Base-by-base conservation (phyloP, 2,113 vertebrate species). In the Scolopax mira region DNA sequence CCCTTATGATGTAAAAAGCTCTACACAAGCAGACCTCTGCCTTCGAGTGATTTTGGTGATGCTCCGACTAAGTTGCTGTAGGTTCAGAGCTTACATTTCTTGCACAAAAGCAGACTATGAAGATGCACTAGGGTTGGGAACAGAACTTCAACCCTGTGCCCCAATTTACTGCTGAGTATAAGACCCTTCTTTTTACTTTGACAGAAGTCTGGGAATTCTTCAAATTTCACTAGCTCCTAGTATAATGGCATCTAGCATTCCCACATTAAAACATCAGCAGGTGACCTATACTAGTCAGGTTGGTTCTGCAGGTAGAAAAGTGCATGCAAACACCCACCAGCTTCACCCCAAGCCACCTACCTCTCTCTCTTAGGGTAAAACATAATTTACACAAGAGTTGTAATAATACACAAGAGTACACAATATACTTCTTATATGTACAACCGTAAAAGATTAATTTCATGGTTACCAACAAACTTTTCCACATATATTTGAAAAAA, bases 121-220 rank as follows among this genome's bases (percentile, higher is more conserved):
- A 70, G 57, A 30, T 9, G 6, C 25, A 11, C 6, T 2, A 54
- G 35, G n/a, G 5, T 0, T 33, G 19, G 30, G 46, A 31, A 42
- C 15, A 64, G 33, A 84, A 21, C 21, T 28, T 44, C 57, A 82
- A 55, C 15, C 33, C 35, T 4, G 12, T 58, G 18, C 23, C 25
- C n/a, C 37, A 70, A 3, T 28, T 80, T 39, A 55, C 17, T 60
- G 19, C 42, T 81, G 41, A 75, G 14, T 22, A 18, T 2, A 75
- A 71, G 37, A 35, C 9, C 13, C 6, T 46, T 84, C 30, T 49
- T 54, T 60, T 48, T 41, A 44, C 17, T 79, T 28, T 9, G 10
- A 17, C 33, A 55, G 18, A 71, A 52, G 12, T 4, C 65, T 33
- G 22, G 27, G 22, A 27, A 42, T 2, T 8, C 11, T 4, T n/a